A percentile compares a stretch with the other conserved stretches of the same genome.
phyloP scores from a whole-genome alignment of 2,113 vertebrate genomes.

The Arenaria interpres region DNA sequence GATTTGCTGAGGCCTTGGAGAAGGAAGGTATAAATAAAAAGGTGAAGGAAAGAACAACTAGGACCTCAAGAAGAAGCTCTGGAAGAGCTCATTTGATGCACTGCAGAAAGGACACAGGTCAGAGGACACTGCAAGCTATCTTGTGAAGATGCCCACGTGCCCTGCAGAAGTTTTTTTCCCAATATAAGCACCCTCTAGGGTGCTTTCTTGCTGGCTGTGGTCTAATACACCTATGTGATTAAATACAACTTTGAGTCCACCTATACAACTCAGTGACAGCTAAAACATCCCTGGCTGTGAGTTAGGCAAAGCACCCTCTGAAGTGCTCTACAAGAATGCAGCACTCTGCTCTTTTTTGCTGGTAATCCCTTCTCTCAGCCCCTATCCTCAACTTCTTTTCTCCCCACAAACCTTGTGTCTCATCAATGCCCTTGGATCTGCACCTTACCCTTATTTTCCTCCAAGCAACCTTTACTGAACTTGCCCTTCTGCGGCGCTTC shows the following conservation, averaged over 20 bases:
- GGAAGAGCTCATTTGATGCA: background rate
- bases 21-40: background rate
- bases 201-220: background rate
- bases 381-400: background rate
- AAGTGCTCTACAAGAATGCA: background rate
- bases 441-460: background rate
- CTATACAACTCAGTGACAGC: background rate
- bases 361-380: background rate
- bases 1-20: background rate
- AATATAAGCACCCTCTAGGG: background rate
- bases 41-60: background rate
- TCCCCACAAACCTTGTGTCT: background rate
- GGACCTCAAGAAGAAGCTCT: background rate
- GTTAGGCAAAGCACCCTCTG: background rate
- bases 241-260: background rate
- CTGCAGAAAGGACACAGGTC: rapidly evolving
- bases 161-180: background rate
- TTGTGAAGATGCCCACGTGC: rapidly evolving
- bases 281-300: background rate
- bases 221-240: background rate
- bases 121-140: background rate
- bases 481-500: background rate
- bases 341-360: background rate
- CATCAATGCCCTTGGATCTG: background rate
- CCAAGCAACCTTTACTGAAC: background rate